phyloP scores from a whole-genome alignment of 2,113 vertebrate species.

The Gracilinanus agilis region DNA sequence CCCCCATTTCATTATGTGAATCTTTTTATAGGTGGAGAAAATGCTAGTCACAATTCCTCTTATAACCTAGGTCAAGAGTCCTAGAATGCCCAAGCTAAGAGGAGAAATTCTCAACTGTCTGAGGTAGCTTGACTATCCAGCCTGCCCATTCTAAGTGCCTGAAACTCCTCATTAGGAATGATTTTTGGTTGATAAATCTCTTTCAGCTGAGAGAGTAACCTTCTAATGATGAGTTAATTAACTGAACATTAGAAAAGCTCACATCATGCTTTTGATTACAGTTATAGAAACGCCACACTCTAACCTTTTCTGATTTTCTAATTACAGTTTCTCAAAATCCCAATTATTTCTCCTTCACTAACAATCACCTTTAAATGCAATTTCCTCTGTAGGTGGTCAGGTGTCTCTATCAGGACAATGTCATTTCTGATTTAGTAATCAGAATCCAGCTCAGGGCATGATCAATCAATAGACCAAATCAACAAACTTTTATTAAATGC shows the following conservation, averaged over 20 bases:
- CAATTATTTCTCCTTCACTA: conserved; percentile 74
- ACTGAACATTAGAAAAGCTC: conserved; percentile 59
- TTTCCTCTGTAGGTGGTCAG: conserved; percentile 70
- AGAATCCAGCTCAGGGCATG: background rate
- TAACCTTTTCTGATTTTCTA: conserved; percentile 77
- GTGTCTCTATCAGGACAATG: conserved; percentile 45
- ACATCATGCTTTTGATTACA: conserved; percentile 69
- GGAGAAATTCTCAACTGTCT: background rate
- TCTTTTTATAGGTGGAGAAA: background rate
- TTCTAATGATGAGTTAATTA: conserved; percentile 68
- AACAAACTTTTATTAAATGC: background rate
- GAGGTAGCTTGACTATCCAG: background rate
- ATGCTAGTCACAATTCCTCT: background rate
- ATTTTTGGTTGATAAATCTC: conserved; percentile 16
- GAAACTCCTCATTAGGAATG: background rate
- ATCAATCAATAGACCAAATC: background rate
- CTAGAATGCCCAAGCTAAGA: too few species aligned
- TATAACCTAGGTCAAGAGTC: background rate
- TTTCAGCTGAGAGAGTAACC: conserved; percentile 57
- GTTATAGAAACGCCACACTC: conserved; percentile 62
- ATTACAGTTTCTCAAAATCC: conserved; percentile 70
- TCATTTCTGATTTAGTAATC: conserved; percentile 71
- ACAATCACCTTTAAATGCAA: conserved; percentile 72
- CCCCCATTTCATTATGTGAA: background rate
- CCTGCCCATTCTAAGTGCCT: background rate